phyloP scores from a whole-genome alignment of 2,113 vertebrate species.

The Bungarus multicinctus region DNA sequence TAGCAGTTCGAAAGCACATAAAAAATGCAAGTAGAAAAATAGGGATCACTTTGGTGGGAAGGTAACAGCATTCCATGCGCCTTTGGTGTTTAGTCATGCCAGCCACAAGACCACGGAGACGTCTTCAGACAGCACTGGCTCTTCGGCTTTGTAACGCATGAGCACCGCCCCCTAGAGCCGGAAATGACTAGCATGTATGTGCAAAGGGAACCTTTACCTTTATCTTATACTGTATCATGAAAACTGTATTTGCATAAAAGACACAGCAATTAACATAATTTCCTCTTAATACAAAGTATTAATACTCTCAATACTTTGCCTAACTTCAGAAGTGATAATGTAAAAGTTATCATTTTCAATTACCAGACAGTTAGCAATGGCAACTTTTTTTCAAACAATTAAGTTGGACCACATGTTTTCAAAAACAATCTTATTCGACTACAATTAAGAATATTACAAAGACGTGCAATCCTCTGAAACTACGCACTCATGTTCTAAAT shows the following conservation, averaged over 20 bases:
- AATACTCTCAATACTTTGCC: slow-evolving; percentile 14
- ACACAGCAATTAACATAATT: slow-evolving; percentile 28
- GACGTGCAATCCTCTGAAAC: background rate
- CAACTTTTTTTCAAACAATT: slow-evolving; percentile 38
- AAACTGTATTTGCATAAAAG: background rate
- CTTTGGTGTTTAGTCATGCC: too few relatives aligned
- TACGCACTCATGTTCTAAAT: background rate
- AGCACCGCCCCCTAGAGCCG: too few relatives aligned
- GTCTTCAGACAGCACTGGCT: too few relatives aligned
- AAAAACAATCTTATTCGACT: background rate
- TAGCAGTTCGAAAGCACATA: too few relatives aligned
- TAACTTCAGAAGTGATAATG: slow-evolving; percentile 39
- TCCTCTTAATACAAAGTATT: slow-evolving; percentile 17
- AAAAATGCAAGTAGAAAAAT: too few relatives aligned
- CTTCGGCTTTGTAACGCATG: too few relatives aligned
- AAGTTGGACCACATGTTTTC: slow-evolving; percentile 17
- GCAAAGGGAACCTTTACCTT: too few relatives aligned
- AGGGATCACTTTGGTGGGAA: too few relatives aligned
- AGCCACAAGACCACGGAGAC: too few relatives aligned
- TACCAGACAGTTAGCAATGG: slow-evolving; percentile 55
- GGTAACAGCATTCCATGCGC: too few relatives aligned
- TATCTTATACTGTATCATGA: background rate
- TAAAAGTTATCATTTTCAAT: slow-evolving; percentile 32
- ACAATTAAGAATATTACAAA: background rate
- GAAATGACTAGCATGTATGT: too few relatives aligned